Conservation (phyloP, 2,113 vertebrate genomes). For the Leucopternis melanops region DNA sequence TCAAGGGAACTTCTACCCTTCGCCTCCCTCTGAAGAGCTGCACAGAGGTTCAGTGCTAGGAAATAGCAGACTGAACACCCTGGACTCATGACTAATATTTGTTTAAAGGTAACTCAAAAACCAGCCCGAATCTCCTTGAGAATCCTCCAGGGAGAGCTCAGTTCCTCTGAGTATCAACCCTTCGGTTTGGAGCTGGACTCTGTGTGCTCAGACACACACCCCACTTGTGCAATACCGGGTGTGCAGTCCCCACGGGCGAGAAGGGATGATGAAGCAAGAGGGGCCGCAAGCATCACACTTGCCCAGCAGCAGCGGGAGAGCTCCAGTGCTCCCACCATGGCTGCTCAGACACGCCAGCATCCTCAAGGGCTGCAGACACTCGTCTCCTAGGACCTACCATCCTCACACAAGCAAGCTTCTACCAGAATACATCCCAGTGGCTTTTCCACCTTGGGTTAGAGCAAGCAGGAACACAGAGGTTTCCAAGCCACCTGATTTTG, state of each 20-base stretch:
- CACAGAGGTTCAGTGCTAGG: rapidly evolving
- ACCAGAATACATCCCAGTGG: neutral
- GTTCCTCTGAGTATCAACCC: neutral
- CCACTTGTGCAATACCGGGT: neutral
- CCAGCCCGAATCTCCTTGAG: neutral
- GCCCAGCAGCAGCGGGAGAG: neutral
- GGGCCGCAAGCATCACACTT: neutral
- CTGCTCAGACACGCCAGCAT: neutral
- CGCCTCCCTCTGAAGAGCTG: neutral
- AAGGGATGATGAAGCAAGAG: neutral
- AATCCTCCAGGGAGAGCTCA: neutral
- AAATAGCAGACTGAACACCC: neutral
- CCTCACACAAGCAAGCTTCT: neutral
- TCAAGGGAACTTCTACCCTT: neutral
- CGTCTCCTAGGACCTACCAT: neutral
- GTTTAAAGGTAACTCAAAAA: neutral
- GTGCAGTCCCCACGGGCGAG: neutral
- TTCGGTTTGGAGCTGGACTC: neutral
- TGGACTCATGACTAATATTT: neutral
- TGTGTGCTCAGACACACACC: neutral
- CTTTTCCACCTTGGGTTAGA: neutral
- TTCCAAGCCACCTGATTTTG: neutral
- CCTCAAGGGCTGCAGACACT: neutral
- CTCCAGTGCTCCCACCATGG: neutral
- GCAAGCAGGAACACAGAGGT: neutral